Conservation (phyloP, 2,888 invertebrate genomes). For the Hypena proboscidalis region DNA sequence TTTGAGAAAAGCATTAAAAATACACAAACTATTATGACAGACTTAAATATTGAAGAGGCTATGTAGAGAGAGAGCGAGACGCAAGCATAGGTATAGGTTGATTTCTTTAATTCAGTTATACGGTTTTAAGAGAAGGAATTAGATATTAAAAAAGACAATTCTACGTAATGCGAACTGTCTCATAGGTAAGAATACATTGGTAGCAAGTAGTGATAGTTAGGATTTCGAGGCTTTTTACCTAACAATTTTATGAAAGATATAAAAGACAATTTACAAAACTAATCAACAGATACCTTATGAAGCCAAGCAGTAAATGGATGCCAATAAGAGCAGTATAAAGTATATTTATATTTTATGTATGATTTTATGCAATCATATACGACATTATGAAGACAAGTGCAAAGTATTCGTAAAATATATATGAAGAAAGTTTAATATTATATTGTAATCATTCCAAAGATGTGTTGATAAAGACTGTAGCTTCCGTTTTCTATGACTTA, state of each 20-base stretch:
- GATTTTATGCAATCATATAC: slow-evolving; percentile 42
- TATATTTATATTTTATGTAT: slow-evolving; percentile 31
- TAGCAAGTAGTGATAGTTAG: slow-evolving; percentile 64
- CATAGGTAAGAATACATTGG: slow-evolving; percentile 30
- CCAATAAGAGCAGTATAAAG: slow-evolving; percentile 54
- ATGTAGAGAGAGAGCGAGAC: too few species aligned
- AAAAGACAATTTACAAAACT: slow-evolving; percentile 59
- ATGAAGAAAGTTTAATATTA: slow-evolving; percentile 39
- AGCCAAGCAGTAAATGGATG: slow-evolving; percentile 62
- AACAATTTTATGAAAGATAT: slow-evolving; percentile 53
- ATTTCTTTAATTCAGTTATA: too few species aligned
- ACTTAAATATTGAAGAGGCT: too few species aligned
- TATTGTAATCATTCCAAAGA: slow-evolving; percentile 78
- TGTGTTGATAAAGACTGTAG: slow-evolving; percentile 61
- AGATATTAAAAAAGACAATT: neutral
- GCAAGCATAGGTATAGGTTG: too few species aligned
- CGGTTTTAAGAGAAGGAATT: too few species aligned
- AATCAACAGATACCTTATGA: slow-evolving; percentile 50
- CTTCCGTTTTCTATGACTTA: slow-evolving; percentile 48
- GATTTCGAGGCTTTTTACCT: slow-evolving; percentile 72
- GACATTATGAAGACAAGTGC: slow-evolving; percentile 39
- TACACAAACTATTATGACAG: too few species aligned
- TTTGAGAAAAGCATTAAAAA: too few species aligned
- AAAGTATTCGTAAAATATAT: slow-evolving; percentile 29
- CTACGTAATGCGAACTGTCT: slow-evolving; percentile 19